Conservation (phyloP, 2,888 invertebrate genomes). For the Tethea ocularis region DNA sequence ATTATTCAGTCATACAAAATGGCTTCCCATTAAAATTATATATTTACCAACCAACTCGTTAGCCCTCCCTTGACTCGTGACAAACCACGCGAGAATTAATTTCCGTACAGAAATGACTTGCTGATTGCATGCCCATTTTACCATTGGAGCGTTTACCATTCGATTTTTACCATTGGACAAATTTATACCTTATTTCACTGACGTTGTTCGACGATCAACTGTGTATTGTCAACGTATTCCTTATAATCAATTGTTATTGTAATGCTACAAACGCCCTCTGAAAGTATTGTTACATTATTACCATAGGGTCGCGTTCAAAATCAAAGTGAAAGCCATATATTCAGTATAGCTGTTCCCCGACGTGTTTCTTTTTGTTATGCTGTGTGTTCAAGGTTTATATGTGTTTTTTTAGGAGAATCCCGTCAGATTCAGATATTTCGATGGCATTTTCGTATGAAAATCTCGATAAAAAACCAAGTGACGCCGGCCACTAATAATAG, state of each 20-base stretch:
- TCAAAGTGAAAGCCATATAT: too few relatives aligned
- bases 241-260: neutral
- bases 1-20: neutral
- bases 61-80: constrained; percentile 14
- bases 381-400: too few relatives aligned
- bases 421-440: too few relatives aligned
- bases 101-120: constrained; percentile 46
- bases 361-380: too few relatives aligned
- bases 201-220: neutral
- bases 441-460: too few relatives aligned
- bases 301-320: too few relatives aligned
- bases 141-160: constrained; percentile 25
- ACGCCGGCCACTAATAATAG: too few relatives aligned
- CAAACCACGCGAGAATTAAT: constrained; percentile 47
- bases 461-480: too few relatives aligned
- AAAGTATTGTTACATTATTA: neutral
- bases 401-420: too few relatives aligned
- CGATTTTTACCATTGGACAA: constrained; percentile 11
- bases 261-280: too few relatives aligned
- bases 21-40: neutral
- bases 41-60: constrained; percentile 5
- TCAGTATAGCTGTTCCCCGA: too few relatives aligned
- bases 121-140: constrained; percentile 42
- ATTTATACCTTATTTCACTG: constrained; percentile 16
- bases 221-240: neutral